These are phyloP conservation scores for Urocitellus parryii DNA, from an alignment of 2,113 vertebrate species.

Conservation along the genomic window DNA sequence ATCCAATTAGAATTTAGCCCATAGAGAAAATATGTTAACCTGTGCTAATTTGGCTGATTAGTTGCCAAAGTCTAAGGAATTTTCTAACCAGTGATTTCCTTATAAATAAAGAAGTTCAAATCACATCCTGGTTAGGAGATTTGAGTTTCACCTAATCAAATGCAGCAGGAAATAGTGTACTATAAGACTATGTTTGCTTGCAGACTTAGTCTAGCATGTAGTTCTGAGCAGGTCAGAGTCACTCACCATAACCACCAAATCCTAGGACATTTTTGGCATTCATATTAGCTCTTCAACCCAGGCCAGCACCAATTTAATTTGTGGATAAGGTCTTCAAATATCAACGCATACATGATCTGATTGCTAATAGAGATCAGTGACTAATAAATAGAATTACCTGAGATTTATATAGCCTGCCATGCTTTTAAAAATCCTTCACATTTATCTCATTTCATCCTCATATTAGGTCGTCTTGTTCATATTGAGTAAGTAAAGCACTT, in stretches of 20 bases:
- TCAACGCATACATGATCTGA: background rate
- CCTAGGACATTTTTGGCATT: background rate
- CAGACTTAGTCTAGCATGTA: background rate
- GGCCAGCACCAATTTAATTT: background rate
- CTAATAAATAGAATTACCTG: background rate
- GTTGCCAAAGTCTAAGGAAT: constrained; percentile 21
- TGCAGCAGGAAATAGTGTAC: constrained; percentile 1
- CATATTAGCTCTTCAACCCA: constrained; percentile 24
- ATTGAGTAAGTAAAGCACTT: background rate
- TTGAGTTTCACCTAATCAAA: constrained; percentile 44
- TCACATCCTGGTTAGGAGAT: constrained; percentile 23
- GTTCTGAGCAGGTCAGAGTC: background rate
- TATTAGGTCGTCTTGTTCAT: constrained; percentile 1
- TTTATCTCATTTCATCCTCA: background rate
- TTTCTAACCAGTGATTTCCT: constrained; percentile 45
- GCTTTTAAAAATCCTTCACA: constrained; percentile 21
- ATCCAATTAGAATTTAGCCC: background rate
- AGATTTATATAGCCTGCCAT: background rate
- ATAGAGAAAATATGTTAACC: constrained; percentile 21
- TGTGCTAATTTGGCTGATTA: constrained; percentile 18
- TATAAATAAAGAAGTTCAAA: constrained; percentile 55
- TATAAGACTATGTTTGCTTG: background rate
- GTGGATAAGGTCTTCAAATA: constrained; percentile 16
- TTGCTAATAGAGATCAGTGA: background rate
- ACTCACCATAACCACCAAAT: background rate